Base-by-base conservation (phyloP, 2,113 vertebrate species). In the Falco punctatus region DNA sequence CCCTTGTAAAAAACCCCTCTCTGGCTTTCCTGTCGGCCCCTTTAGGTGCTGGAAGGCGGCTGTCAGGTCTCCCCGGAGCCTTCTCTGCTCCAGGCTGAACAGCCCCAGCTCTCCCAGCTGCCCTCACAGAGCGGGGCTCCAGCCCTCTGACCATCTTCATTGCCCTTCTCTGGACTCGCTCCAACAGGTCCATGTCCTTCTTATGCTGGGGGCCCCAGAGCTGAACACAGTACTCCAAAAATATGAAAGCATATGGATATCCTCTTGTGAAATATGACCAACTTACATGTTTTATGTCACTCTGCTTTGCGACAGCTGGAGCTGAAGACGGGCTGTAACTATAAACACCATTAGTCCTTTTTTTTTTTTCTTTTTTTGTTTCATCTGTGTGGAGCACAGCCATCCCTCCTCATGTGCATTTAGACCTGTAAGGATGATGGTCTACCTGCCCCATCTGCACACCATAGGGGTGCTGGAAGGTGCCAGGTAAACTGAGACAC, bases 231-330 rank as follows among this genome's bases (percentile, higher is more conserved):
- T 42, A 42, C 42, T 42, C 42, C 42, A 42, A 42, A 42, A 42
- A 42, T 42, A 91, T 81, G 61, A 93, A 96, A 95, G 69, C 90
- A 86, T 94, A 95, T 90, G 49, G 78, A 75, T 93, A 87, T 61
- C 49, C 85, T 93, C 81, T 90, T 74, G 54, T 95, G 92, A 93
- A 93, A 91, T 83, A 83, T 61, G 94, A 81, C 77, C 55, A 90
- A 78, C 74, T 86, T 96, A 81, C 4, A 6, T 96, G 74, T 89
- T 95, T 97, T 89, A 93, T 94, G 75, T 95, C 95, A 95, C 88
- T 97, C 94, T 96, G 64, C 62, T 88, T 94, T 72, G 82, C 95
- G 88, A 94, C 93, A 97, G 94, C 87, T 96, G 96, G 94, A 88
- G 73, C 71, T 49, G 74, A 96, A 96, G 88, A 81, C 22, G 4